These are phyloP conservation scores for Meliscaeva auricollis DNA, from an alignment of 2,888 invertebrate genomes.

Conservation along the genomic window DNA sequence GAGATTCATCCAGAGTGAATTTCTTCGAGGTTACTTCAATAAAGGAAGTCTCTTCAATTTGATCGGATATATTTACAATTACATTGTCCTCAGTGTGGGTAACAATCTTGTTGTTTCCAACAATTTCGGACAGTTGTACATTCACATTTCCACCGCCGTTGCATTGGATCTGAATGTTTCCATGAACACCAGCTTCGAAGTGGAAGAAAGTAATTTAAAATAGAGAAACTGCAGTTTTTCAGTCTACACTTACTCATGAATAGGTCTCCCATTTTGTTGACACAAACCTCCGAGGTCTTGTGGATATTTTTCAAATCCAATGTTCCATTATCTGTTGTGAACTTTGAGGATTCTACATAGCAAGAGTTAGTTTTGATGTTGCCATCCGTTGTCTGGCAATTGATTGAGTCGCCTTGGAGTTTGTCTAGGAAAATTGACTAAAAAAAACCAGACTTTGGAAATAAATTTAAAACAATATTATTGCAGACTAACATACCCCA, in stretches of 20 bases:
- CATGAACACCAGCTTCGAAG: constrained; percentile 82
- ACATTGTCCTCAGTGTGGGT: constrained; percentile 79
- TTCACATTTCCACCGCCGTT: constrained; percentile 81
- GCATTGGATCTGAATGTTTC: constrained; percentile 80
- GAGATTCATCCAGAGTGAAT: constrained; percentile 79
- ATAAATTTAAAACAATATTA: constrained; percentile 73
- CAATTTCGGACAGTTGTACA: constrained; percentile 82
- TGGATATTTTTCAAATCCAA: constrained; percentile 82
- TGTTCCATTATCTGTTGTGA: constrained; percentile 80
- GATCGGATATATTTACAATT: constrained; percentile 82
- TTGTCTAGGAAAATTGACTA: constrained; percentile 81
- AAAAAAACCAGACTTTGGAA: constrained; percentile 27
- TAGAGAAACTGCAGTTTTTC: neutral
- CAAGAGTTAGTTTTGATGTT: constrained; percentile 81
- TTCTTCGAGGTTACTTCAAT: constrained; percentile 79
- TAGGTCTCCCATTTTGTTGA: constrained; percentile 80
- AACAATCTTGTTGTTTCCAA: constrained; percentile 80
- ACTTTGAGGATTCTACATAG: constrained; percentile 82
- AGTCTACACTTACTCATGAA: constrained; percentile 82
- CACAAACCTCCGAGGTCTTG: constrained; percentile 80
- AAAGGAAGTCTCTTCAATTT: constrained; percentile 80
- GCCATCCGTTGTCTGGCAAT: constrained; percentile 80
- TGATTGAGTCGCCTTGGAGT: constrained; percentile 81
- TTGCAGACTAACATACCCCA: constrained; percentile 77
- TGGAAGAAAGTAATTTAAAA: neutral